A percentile compares a stretch with the other conserved stretches of the same genome.
phyloP scores from a whole-genome alignment of 1,140 invertebrate genomes.

The Drosophila bipectinata region DNA sequence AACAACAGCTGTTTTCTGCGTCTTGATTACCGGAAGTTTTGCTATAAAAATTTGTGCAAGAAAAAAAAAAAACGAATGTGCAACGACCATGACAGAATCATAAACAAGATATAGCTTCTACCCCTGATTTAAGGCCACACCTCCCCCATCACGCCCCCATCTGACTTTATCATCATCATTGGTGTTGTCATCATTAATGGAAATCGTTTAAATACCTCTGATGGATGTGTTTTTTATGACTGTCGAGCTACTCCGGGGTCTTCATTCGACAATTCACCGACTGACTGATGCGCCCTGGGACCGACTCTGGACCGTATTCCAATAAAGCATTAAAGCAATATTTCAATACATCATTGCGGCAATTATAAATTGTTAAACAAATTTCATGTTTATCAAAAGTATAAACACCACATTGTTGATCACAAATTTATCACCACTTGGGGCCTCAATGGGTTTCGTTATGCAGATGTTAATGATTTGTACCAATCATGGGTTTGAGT shows the following conservation, averaged over 20 bases:
- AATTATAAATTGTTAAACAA: not conserved
- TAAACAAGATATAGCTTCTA: conserved; percentile 44
- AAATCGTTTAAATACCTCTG: conserved; percentile 45
- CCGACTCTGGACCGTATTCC: too few species aligned
- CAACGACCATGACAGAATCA: conserved; percentile 35
- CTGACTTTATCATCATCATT: too few species aligned
- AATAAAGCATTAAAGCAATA: not conserved
- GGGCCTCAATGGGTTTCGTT: not conserved
- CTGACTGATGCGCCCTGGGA: not conserved
- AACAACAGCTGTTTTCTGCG: conserved; percentile 25
- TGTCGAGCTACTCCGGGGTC: conserved; percentile 15
- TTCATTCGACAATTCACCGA: conserved; percentile 24
- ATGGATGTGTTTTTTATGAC: conserved; percentile 61
- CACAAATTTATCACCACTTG: not conserved
- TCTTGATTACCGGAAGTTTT: conserved; percentile 66
- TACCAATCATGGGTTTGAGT: too few species aligned
- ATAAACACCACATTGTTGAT: not conserved
- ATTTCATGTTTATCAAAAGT: not conserved
- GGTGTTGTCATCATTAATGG: conserved; percentile 29
- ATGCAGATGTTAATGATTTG: not conserved
- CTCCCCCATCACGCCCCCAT: not conserved
- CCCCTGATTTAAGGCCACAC: too few species aligned
- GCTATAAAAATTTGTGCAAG: conserved; percentile 40
- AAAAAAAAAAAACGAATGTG: not conserved
- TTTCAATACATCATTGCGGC: not conserved